These are phyloP conservation scores for Limulus polyphemus DNA, from an alignment of 2,888 invertebrate genomes.

Conservation along the genomic window DNA sequence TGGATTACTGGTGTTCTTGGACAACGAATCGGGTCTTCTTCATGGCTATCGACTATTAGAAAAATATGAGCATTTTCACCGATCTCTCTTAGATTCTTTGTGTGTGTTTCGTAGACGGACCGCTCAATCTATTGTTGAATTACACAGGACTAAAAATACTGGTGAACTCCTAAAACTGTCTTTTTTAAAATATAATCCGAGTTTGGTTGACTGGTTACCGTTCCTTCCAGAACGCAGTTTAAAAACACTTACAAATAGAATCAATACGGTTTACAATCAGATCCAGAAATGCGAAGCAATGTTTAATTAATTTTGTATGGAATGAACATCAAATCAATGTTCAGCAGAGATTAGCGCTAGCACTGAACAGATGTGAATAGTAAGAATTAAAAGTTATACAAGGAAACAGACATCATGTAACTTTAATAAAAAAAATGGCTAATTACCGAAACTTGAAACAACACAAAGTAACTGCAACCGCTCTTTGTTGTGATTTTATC, in stretches of 20 bases:
- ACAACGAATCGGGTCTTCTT: slow-evolving; percentile 69
- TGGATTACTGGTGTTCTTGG: slow-evolving; percentile 62
- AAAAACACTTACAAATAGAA: slow-evolving; percentile 62
- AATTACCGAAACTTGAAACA: too few relatives aligned
- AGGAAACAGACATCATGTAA: too few relatives aligned
- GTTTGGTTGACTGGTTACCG: slow-evolving; percentile 58
- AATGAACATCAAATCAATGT: too few relatives aligned
- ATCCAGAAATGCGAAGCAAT: too few relatives aligned
- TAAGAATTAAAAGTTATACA: too few relatives aligned
- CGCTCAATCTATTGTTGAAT: slow-evolving; percentile 48
- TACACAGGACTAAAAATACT: slow-evolving; percentile 47
- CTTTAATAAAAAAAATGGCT: too few relatives aligned
- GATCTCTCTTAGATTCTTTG: slow-evolving; percentile 58
- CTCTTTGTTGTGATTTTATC: too few relatives aligned
- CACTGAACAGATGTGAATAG: too few relatives aligned
- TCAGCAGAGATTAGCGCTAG: too few relatives aligned
- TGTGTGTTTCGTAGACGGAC: slow-evolving; percentile 66
- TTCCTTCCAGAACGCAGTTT: slow-evolving; percentile 67
- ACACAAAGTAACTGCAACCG: too few relatives aligned
- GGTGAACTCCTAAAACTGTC: slow-evolving; percentile 54
- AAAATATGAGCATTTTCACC: slow-evolving; percentile 71
- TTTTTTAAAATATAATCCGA: slow-evolving; percentile 47
- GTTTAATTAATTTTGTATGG: too few relatives aligned
- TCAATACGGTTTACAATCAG: slow-evolving; percentile 60
- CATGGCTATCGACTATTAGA: slow-evolving; percentile 73